Conservation (phyloP, 2,888 invertebrate species). For the Eristalis intricaria region DNA sequence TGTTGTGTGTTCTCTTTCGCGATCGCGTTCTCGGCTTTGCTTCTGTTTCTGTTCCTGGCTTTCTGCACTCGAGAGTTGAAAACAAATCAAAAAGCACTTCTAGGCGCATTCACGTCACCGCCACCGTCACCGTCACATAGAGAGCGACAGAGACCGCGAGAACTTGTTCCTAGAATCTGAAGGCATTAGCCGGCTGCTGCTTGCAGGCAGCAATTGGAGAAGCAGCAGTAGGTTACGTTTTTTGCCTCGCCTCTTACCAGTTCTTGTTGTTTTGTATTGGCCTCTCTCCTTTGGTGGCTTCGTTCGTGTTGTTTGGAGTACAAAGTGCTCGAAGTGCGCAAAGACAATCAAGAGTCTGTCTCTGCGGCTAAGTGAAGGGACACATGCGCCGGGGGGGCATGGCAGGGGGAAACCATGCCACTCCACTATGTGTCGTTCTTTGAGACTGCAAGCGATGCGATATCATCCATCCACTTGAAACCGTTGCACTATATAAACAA, state of each 20-base stretch:
- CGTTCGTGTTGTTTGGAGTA: constrained; percentile 46
- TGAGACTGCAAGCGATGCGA: constrained; percentile 48
- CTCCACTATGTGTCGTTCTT: constrained; percentile 35
- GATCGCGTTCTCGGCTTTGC: not conserved
- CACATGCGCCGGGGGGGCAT: not conserved
- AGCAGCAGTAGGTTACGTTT: constrained; percentile 24
- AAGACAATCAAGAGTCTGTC: constrained; percentile 69
- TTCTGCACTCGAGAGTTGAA: constrained; percentile 1
- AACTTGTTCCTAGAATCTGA: constrained; percentile 59
- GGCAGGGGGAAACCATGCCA: not conserved
- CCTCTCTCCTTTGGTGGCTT: constrained; percentile 6
- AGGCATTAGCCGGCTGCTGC: constrained; percentile 17
- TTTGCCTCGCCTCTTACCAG: constrained; percentile 53
- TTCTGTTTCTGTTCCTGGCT: constrained; percentile 8
- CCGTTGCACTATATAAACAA: constrained; percentile 72
- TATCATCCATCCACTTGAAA: constrained; percentile 72
- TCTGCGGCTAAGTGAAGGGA: constrained; percentile 57
- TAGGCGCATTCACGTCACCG: constrained; percentile 51
- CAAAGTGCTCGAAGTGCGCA: constrained; percentile 50
- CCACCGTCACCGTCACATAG: not conserved
- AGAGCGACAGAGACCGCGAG: constrained; percentile 1
- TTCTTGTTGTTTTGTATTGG: constrained; percentile 25
- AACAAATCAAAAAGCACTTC: constrained; percentile 42
- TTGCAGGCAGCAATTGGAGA: not conserved
- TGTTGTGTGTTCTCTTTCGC: constrained; percentile 4